Percentiles rank a stretch among this genome's conserved stretches.
phyloP scores from a whole-genome alignment of 23 tunicate genomes.

The Ciona savignyi region DNA sequence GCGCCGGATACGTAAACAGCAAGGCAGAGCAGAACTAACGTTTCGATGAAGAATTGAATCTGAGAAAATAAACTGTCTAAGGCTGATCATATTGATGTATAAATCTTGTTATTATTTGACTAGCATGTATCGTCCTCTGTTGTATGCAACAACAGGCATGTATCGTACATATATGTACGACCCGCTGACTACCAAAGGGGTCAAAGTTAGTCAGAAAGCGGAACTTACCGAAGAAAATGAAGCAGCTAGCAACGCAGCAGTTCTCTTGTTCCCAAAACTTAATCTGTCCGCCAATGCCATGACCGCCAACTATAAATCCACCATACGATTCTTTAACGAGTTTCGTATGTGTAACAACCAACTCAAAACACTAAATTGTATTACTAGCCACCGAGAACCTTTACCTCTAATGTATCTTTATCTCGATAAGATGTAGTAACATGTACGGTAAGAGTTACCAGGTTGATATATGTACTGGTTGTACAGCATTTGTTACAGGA shows the following conservation, averaged over 20 bases:
- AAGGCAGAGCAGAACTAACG: not conserved
- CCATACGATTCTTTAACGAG: no score
- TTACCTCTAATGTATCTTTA: not conserved
- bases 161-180: not conserved
- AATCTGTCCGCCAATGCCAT: not conserved
- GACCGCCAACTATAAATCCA: no score
- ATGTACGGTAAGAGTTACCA: not conserved
- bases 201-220: not conserved
- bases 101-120: no score
- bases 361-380: not conserved
- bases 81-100: no score
- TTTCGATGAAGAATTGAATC: not conserved
- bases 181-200: no score
- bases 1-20: not conserved
- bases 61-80: no score
- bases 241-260: not conserved
- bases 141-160: not conserved
- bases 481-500: not conserved
- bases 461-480: not conserved
- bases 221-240: not conserved
- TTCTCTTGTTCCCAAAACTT: not conserved
- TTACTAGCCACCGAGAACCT: no score
- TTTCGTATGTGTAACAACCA: not conserved
- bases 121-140: no score
- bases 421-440: not conserved